Conservation (phyloP, 1,140 invertebrate species). For the Monochamus saltuarius region DNA sequence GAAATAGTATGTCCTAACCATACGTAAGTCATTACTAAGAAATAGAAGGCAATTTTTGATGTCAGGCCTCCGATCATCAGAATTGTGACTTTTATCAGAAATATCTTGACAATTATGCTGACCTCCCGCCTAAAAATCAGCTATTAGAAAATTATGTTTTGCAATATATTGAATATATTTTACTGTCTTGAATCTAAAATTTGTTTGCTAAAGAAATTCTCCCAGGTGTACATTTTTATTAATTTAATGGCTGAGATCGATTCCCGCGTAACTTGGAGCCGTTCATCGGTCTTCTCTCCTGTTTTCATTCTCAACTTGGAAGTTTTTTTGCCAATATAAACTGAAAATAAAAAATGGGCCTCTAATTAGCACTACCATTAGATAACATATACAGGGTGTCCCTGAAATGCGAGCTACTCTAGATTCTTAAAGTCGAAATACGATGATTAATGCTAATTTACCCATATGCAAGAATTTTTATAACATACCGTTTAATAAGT, state of each 20-base stretch:
- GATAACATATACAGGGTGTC: too few relatives aligned
- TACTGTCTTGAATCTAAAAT: constrained; percentile 50
- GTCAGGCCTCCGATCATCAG: constrained; percentile 56
- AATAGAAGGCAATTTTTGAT: constrained; percentile 57
- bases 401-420: too few relatives aligned
- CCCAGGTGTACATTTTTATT: constrained; percentile 90
- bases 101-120: constrained; percentile 26
- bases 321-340: constrained; percentile 36
- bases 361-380: too few relatives aligned
- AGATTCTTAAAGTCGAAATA: too few relatives aligned
- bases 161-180: background rate
- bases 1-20: constrained; percentile 65
- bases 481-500: too few relatives aligned
- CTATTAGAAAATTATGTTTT: background rate
- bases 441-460: too few relatives aligned
- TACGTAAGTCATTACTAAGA: constrained; percentile 69
- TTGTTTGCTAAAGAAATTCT: constrained; percentile 72
- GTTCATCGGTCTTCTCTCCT: constrained; percentile 67
- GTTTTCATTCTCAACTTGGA: constrained; percentile 29
- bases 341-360: constrained; percentile 30
- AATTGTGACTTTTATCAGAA: constrained; percentile 24
- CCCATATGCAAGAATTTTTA: too few relatives aligned
- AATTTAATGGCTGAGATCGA: constrained; percentile 76
- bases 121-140: constrained; percentile 31
- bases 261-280: constrained; percentile 82